Conservation (phyloP, 2,113 vertebrate genomes). For the Lanius collurio region DNA sequence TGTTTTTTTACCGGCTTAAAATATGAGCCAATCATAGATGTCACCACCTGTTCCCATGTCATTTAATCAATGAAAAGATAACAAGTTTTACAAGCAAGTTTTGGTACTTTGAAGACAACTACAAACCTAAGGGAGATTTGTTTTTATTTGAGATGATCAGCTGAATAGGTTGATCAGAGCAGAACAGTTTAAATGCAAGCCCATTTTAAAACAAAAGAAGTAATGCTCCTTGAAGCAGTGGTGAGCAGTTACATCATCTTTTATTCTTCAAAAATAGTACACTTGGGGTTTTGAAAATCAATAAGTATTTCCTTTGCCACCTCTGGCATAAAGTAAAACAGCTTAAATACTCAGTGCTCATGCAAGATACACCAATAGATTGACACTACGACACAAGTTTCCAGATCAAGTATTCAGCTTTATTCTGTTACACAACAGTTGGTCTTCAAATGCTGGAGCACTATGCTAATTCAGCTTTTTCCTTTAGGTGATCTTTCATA, state of each 20-base stretch:
- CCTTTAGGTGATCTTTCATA: background rate
- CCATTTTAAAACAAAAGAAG: background rate
- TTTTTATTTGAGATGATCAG: background rate
- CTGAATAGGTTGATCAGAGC: background rate
- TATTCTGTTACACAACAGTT: background rate
- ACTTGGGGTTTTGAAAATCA: background rate
- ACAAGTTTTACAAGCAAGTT: background rate
- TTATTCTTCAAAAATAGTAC: constrained; percentile 56
- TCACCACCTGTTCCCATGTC: background rate
- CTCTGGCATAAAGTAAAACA: background rate
- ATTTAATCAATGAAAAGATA: background rate
- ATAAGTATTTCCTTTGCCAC: background rate
- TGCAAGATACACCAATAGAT: background rate
- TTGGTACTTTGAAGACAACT: background rate
- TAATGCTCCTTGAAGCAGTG: background rate
- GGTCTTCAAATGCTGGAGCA: constrained; percentile 6
- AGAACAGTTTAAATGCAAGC: background rate
- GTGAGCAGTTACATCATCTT: background rate
- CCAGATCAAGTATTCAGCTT: background rate
- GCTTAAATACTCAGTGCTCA: constrained; percentile 3
- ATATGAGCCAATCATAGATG: background rate
- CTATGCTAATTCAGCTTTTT: background rate
- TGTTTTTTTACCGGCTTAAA: background rate
- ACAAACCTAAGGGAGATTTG: background rate
- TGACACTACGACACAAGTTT: background rate